A percentile compares a stretch with the other conserved stretches of the same genome.
Conservation (phyloP, 2,113 vertebrate genomes). For the Illadopsis cleaveri region DNA sequence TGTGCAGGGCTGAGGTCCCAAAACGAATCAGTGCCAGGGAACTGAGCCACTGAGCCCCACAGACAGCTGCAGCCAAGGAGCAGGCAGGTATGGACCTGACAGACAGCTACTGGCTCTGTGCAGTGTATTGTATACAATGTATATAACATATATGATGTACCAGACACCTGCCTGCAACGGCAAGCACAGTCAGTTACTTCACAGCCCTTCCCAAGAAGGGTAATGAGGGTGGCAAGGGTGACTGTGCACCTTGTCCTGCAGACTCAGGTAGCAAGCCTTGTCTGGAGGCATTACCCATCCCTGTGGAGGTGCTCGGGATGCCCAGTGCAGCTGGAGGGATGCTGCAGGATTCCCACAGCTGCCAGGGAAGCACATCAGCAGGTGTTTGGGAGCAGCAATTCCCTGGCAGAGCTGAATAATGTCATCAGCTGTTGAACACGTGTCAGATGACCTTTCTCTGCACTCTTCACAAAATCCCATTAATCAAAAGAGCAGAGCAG, state of each 20-base stretch:
- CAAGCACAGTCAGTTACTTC: accelerated
- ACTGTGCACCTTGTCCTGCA: background rate
- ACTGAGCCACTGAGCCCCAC: background rate
- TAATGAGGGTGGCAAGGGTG: accelerated
- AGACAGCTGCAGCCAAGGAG: background rate
- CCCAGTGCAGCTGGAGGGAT: accelerated
- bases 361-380: accelerated
- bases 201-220: background rate
- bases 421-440: constrained; percentile 24
- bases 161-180: background rate
- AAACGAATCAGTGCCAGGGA: background rate
- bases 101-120: background rate
- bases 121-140: too few species aligned
- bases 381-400: background rate
- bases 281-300: background rate
- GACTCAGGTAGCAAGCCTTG: background rate
- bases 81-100: background rate
- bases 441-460: constrained; percentile 38
- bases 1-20: background rate
- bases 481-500: constrained; percentile 47
- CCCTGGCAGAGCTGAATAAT: constrained; percentile 18
- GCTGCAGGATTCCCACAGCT: background rate
- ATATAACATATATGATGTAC: accelerated
- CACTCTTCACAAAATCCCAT: constrained; percentile 40
- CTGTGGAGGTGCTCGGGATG: background rate